phyloP scores from a whole-genome alignment of 2,888 invertebrate species.

The Andricus quercusramuli region DNA sequence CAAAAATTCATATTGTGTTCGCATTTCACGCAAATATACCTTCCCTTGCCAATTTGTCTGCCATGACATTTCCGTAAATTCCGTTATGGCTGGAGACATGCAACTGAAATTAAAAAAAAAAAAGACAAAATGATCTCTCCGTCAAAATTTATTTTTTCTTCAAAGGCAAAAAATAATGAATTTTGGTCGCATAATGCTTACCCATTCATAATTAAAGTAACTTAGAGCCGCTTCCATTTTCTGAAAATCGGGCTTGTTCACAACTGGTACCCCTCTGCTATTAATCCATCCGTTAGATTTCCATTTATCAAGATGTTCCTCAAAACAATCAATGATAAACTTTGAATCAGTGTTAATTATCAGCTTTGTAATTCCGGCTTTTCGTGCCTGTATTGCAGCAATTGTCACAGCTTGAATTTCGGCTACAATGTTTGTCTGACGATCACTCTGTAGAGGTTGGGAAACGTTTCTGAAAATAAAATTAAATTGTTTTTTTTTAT shows the following conservation, averaged over 20 bases:
- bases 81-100: not conserved
- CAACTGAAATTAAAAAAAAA: too few relatives aligned
- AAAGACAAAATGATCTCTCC: too few relatives aligned
- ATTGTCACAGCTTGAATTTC: not conserved
- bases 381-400: not conserved
- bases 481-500: too few relatives aligned
- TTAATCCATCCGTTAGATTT: not conserved
- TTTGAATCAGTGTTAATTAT: not conserved
- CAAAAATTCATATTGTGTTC: too few relatives aligned
- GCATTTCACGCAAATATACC: not conserved
- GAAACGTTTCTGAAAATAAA: too few relatives aligned
- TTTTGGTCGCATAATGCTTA: too few relatives aligned
- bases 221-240: too few relatives aligned
- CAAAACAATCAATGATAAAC: not conserved
- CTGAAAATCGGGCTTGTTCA: too few relatives aligned
- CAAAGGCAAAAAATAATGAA: too few relatives aligned
- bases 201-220: too few relatives aligned
- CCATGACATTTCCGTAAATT: not conserved
- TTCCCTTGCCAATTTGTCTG: not conserved
- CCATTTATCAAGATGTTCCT: not conserved
- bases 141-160: too few relatives aligned
- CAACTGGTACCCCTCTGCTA: not conserved
- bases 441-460: not conserved
- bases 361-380: not conserved
- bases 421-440: not conserved